Evolutionary conservation across 2,888 invertebrate genomes (phyloP), one percentile per base, ranked within the genome.

Genomic region (Lycaena phlaeas): DNA sequence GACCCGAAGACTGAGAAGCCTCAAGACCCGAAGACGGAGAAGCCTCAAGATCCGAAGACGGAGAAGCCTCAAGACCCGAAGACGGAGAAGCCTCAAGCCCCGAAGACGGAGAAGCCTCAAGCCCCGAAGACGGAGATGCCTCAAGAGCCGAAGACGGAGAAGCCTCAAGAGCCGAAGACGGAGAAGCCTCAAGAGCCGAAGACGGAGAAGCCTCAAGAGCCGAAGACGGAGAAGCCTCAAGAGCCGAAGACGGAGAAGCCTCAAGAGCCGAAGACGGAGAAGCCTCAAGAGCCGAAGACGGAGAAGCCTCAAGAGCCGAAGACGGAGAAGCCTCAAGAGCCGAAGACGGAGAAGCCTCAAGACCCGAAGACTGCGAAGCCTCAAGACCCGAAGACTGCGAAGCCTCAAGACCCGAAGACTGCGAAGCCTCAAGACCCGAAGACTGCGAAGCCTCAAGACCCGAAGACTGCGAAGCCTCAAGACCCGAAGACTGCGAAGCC

Each of bases 181-280:
- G 10, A 30, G 14, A 29, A 29, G 29, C 2, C 9, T 7, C 2
- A 14, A 29, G 12, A 28, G 11, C 9, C 10, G n/a, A 36, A 12
- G 14, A n/a, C 14, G 7, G 4, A 30, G 30, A 26, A n/a, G 12
- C 38, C 15, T 9, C 29, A 27, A 41, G 38, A 44, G 9, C n/a
- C 7, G 11, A 36, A 40, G 28, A 36, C 18, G 38, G 45, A 44
- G 37, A 47, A 38, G 27, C 5, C 10, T 38, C 34, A 46, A 46
- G 43, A 50, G n/a, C 2, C 27, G 10, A 28, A 28, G n/a, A n/a
- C n/a, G n/a, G 18, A 18, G 18, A 18, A 18, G 18, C 18, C n/a
- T n/a, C n/a, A n/a, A n/a, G n/a, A n/a, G n/a, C n/a, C n/a, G n/a
- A n/a, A n/a, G n/a, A n/a, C n/a, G n/a, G n/a, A 1, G 11, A 42